Base-by-base conservation (phyloP, 2,888 invertebrate genomes). In the Liopterus haemorrhoidalis region DNA sequence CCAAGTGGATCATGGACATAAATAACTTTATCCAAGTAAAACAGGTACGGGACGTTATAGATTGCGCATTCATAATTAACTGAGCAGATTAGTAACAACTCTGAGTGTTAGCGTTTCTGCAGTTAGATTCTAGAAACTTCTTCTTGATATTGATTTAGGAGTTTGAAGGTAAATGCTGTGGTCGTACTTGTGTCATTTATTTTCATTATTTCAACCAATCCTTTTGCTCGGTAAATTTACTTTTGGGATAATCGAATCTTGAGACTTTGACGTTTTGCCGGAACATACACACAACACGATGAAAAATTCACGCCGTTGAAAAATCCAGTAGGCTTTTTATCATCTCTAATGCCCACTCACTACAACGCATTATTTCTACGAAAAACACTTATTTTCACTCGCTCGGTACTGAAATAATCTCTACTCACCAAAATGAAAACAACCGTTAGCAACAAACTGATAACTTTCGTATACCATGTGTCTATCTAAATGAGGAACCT, bases 21-120 rank as follows among this genome's bases (percentile, higher is more conserved):
- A 57, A 54, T 54, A 51, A 54, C 54, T 54, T 54, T 51, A 53
- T 56, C 53, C 49, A 28, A 48, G 32, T 16, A 47, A 51, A 50
- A 54, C 55, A 54, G 53, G 53, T 54, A 44, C 30, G 38, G 47
- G 48, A 46, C 47, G 42, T 40, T 51, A 55, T 54, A 54, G 54
- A 57, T 55, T 57, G 51, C 51, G 48, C 49, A 49, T 41, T 46
- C 46, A 46, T 46, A 46, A 46, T 46, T 46, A 41, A 46, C 40
- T 46, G 32, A 41, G 30, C 35, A 46, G 41, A 44, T 44, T 44
- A 44, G 43, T 43, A 28, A 27, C 27, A 27, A 27, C 14, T 15
- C 20, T 8, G 21, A 18, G 18, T 27, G 16, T 27, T 2, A 14
- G 6, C n/a, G 28, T 28, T 8, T 28, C 5, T 6, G 9, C 28